These are phyloP conservation scores for Ciona savignyi DNA, from an alignment of 23 tunicate species.

Conservation along the genomic window DNA sequence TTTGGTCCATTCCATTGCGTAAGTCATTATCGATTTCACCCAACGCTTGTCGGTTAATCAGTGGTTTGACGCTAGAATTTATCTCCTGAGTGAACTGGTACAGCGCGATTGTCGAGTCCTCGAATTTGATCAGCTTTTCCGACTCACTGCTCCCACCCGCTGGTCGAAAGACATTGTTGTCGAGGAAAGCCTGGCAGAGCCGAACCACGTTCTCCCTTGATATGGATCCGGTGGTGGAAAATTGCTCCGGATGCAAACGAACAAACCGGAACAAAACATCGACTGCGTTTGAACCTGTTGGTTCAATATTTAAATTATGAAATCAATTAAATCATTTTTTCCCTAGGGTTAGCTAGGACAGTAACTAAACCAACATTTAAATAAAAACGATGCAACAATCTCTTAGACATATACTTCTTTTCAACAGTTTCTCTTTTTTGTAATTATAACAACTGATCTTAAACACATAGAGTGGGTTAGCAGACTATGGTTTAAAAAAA, in stretches of 20 bases:
- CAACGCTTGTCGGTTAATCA: conserved; percentile 19
- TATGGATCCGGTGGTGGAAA: conserved; percentile 28
- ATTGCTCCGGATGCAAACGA: conserved; percentile 28
- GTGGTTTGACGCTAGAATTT: background rate
- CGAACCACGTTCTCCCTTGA: conserved; percentile 62
- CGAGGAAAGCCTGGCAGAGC: conserved; percentile 69
- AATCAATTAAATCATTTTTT: background rate
- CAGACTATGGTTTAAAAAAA: no score
- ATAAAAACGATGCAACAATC: no score
- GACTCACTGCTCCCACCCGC: conserved; percentile 12
- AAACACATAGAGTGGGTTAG: no score
- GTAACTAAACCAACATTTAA: no score
- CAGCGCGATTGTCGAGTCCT: conserved; percentile 66
- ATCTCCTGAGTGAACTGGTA: conserved; percentile 35
- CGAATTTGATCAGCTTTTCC: conserved; percentile 42
- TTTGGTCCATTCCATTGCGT: conserved; percentile 37
- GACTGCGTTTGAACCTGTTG: conserved; percentile 68
- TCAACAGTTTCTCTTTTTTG: no score
- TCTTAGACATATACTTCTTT: no score
- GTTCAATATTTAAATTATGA: no score
- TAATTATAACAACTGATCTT: no score
- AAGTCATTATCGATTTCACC: conserved; percentile 43
- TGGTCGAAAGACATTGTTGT: conserved; percentile 36
- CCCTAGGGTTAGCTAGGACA: background rate
- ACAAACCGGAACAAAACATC: conserved; percentile 60